phyloP scores from a whole-genome alignment of 2,113 vertebrate species.

The Paramormyrops kingsleyae region DNA sequence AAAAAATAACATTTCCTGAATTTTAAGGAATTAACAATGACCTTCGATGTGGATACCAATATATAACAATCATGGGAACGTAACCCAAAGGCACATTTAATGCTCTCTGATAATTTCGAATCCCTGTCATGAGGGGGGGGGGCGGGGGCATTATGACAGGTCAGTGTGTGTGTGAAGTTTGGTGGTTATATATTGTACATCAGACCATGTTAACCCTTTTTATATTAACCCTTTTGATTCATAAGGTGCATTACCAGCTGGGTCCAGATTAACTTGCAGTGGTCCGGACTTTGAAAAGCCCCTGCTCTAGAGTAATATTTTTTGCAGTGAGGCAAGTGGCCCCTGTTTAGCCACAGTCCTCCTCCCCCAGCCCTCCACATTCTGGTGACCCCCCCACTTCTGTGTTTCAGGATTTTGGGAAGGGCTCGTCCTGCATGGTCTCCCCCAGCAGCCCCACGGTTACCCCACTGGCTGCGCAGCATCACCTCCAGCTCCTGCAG shows the following conservation, averaged over 20 bases:
- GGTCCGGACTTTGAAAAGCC: neutral
- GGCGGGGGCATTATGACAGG: too few relatives aligned
- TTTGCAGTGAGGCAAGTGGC: neutral
- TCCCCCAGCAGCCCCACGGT: slow-evolving; percentile 55
- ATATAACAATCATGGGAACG: too few relatives aligned
- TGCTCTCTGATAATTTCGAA: too few relatives aligned
- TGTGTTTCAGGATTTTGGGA: slow-evolving; percentile 59
- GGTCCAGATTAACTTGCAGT: neutral
- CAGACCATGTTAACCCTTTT: too few relatives aligned
- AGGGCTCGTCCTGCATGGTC: slow-evolving; percentile 46
- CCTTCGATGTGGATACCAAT: neutral
- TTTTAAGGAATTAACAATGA: neutral
- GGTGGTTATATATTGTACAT: neutral
- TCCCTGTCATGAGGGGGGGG: too few relatives aligned
- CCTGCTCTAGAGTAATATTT: neutral
- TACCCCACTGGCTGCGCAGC: slow-evolving; percentile 69
- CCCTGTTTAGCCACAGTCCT: neutral
- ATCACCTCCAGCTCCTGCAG: slow-evolving; percentile 75
- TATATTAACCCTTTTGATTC: neutral
- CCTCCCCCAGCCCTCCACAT: neutral
- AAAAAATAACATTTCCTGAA: neutral
- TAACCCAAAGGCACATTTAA: too few relatives aligned
- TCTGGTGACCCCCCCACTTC: slow-evolving; percentile 1
- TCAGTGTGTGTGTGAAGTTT: neutral
- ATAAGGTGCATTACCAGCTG: neutral